Base-by-base conservation (phyloP, 2,113 vertebrate genomes). In the Colossoma macropomum region DNA sequence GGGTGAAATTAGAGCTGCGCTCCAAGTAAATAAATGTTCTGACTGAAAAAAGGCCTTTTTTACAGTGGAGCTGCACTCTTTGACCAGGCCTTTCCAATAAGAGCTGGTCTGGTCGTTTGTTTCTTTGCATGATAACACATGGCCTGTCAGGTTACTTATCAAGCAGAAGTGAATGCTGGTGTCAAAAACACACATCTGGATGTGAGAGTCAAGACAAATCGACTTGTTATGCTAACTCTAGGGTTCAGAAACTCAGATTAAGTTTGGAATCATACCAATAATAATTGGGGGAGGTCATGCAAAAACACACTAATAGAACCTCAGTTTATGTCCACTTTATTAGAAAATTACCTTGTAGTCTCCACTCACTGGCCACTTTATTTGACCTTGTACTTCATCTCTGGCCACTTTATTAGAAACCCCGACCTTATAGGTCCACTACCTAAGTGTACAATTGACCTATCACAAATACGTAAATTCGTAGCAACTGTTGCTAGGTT, bases 11-110 rank as follows among this genome's bases (percentile, higher is more conserved):
- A 92, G 91, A 93, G 90, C 88, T 91, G 89, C 88, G 80, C 90
- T 91, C 90, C 92, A 92, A 92, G 92, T 94, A 93, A 95, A 94
- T 93, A 94, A 94, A 92, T 93, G 91, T 89, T 90, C 88, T 90
- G 78, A 88, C 84, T 90, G 88, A 91, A 92, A 87, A 91, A 50
- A 50, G 13, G 48, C 90, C 84, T 82, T 90, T 92, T 91, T 80
- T 86, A 86, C 87, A 92, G 92, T 89, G 90, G 80, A 90, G 85
- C 87, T 86, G 71, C 80, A 80, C 85, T 83, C 75, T 89, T 65
- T 9, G 85, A 88, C 84, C 83, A 85, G 65, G 85, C 83, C 83
- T 85, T 89, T 84, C 87, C 88, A 92, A 90, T 89, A 89, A 90
- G 88, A 85, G 88, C 79, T 86, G 90, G 15, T 5, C 79, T 86